A percentile compares a stretch with the other conserved stretches of the same genome.
Evolutionary conservation across 2,888 invertebrate species (phyloP).

Genomic region (Caprella mutica): DNA sequence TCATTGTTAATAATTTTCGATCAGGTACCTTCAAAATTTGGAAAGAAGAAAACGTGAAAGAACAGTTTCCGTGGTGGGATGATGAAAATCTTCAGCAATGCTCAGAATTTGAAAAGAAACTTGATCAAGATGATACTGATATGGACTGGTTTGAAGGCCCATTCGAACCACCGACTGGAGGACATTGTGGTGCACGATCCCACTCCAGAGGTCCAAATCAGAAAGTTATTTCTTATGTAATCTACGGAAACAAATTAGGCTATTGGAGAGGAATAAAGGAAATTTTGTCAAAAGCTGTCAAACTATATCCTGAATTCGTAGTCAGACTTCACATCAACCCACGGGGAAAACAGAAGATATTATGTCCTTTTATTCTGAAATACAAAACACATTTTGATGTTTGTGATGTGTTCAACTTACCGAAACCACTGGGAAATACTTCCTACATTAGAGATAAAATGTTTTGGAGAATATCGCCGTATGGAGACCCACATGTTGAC

Average conservation of each 20-base stretch:
- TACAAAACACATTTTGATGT: no score
- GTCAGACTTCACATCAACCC: constrained; percentile 33
- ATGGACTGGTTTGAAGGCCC: no score
- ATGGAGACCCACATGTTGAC: constrained; percentile 19
- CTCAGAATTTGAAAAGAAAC: no score
- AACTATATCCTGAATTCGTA: constrained; percentile 26
- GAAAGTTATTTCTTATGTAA: constrained; percentile 31
- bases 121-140: no score
- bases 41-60: no score
- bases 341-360: background rate
- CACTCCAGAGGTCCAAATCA: constrained; percentile 21
- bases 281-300: background rate
- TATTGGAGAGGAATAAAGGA: constrained; percentile 2
- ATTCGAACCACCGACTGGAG: no score
- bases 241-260: constrained; percentile 25
- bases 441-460: constrained; percentile 15
- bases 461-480: constrained; percentile 21
- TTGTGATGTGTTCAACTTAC: constrained; percentile 6
- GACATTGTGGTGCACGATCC: constrained; percentile 2
- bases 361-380: constrained; percentile 9
- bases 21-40: no score
- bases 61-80: no score
- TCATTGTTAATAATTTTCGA: no score
- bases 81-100: no score
- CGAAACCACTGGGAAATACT: constrained; percentile 14